Conservation (phyloP, 2,797 vertebrate species). For the Arctocebus calabarensis region DNA sequence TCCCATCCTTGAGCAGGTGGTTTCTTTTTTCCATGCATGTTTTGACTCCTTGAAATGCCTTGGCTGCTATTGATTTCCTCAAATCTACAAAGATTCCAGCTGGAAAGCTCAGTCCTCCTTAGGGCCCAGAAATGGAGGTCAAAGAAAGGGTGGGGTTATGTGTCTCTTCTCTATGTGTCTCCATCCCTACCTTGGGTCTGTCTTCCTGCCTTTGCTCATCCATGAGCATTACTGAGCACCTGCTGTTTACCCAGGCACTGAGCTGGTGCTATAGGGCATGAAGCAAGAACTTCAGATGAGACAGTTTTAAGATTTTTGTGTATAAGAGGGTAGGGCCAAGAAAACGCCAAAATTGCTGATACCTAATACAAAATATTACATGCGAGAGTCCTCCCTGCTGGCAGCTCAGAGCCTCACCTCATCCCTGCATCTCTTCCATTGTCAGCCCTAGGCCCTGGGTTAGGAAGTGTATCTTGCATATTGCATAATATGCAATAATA, state of each 20-base stretch:
- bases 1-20: background rate
- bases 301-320: background rate
- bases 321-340: background rate
- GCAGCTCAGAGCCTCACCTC: background rate
- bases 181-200: background rate
- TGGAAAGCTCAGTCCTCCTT: background rate
- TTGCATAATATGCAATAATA: background rate
- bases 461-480: background rate
- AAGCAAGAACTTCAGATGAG: background rate
- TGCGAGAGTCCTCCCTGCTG: background rate
- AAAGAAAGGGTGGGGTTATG: background rate
- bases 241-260: background rate
- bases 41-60: conserved; percentile 17
- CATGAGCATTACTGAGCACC: background rate
- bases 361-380: background rate
- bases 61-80: conserved; percentile 3
- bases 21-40: conserved; percentile 67
- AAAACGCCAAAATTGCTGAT: conserved; percentile 18
- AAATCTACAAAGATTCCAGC: conserved; percentile 37
- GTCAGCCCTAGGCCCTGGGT: background rate
- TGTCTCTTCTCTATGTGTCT: background rate
- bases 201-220: conserved; percentile 14
- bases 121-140: background rate
- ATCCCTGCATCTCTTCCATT: background rate
- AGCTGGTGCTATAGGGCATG: background rate